phyloP scores from a whole-genome alignment of 2,797 vertebrate species.

The Gobio occitaniae region DNA sequence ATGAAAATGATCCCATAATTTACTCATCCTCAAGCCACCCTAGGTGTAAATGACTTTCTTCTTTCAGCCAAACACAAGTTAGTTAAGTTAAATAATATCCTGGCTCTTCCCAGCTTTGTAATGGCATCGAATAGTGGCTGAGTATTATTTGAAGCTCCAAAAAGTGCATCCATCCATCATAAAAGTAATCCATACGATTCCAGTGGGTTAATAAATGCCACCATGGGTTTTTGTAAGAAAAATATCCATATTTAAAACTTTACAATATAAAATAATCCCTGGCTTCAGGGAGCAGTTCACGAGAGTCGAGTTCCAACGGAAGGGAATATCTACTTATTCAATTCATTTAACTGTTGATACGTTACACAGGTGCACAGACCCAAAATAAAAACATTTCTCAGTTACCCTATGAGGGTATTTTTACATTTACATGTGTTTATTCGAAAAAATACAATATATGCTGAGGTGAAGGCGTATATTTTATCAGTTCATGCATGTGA shows the following conservation, averaged over 20 bases:
- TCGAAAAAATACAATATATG: neutral
- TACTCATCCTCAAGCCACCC: neutral
- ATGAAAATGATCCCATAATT: neutral
- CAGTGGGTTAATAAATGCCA: too few species aligned
- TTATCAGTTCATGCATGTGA: neutral
- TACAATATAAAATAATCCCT: too few species aligned
- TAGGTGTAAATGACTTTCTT: neutral
- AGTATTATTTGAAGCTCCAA: neutral
- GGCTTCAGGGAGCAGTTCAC: too few species aligned
- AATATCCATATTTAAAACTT: too few species aligned
- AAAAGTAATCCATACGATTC: too few species aligned
- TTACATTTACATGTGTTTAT: neutral
- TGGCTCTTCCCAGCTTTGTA: neutral
- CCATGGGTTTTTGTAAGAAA: too few species aligned
- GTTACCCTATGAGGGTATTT: neutral
- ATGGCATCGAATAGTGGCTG: neutral
- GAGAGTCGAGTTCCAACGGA: too few species aligned
- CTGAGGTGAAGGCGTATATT: neutral
- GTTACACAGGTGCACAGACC: neutral
- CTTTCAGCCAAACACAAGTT: neutral
- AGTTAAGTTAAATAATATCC: neutral
- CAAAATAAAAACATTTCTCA: neutral
- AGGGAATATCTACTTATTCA: neutral
- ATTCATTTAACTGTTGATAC: neutral
- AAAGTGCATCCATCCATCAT: too few species aligned